Conservation (phyloP, 2,888 invertebrate genomes). For the Epirrhoe alternata region DNA sequence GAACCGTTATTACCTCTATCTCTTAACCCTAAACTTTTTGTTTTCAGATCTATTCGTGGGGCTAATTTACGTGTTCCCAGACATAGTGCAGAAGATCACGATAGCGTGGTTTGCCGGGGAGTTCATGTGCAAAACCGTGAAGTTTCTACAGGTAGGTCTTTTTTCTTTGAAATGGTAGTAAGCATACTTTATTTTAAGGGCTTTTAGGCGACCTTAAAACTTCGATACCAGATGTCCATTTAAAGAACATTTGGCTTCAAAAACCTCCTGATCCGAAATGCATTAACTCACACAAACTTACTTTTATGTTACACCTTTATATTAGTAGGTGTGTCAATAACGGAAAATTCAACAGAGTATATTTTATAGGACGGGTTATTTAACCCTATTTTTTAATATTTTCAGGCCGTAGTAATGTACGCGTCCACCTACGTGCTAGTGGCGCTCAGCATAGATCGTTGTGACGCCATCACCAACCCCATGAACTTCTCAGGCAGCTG, state of each 20-base stretch:
- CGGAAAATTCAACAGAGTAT: no score
- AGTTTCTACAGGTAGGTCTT: conserved; percentile 93
- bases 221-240: no score
- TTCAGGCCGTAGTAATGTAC: conserved; percentile 94
- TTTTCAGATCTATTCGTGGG: conserved; percentile 94
- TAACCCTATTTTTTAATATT: not conserved
- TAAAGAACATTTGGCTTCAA: no score
- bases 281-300: no score
- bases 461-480: conserved; percentile 96
- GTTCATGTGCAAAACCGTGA: conserved; percentile 93
- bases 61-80: conserved; percentile 94
- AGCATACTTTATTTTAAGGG: no score
- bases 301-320: no score
- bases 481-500: conserved; percentile 98
- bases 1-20: not conserved
- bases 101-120: conserved; percentile 96
- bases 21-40: not conserved
- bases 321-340: no score
- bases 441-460: conserved; percentile 95
- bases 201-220: no score
- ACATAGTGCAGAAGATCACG: conserved; percentile 95
- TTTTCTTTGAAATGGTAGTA: no score
- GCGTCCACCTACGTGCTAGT: conserved; percentile 97
- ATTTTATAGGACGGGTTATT: no score
- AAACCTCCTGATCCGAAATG: no score